Percentiles rank a stretch among this genome's conserved stretches.
These are phyloP conservation scores for Leptinotarsa haldemani DNA, from an alignment of 2,888 invertebrate genomes.

Conservation along the genomic window DNA sequence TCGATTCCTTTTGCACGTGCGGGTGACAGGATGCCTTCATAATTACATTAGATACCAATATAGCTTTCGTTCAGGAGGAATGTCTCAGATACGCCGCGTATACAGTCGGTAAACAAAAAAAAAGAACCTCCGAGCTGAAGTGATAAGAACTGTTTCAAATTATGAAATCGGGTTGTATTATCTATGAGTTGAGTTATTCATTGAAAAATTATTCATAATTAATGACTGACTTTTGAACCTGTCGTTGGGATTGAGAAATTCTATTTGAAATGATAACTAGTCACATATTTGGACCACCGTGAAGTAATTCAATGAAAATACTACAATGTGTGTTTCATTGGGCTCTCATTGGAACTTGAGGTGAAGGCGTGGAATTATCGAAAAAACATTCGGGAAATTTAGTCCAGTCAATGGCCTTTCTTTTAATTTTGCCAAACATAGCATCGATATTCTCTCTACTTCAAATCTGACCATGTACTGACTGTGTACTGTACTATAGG, in stretches of 20 bases:
- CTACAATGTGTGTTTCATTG: neutral
- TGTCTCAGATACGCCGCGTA: slow-evolving; percentile 19
- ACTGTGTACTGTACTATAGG: too few relatives aligned
- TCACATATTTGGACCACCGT: neutral
- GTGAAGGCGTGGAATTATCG: too few relatives aligned
- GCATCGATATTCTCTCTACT: too few relatives aligned
- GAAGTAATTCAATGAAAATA: neutral
- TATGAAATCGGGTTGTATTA: neutral
- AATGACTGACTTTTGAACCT: neutral
- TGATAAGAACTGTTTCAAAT: neutral
- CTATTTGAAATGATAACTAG: neutral
- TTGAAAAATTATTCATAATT: neutral
- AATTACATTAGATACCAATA: slow-evolving; percentile 41
- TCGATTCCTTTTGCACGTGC: slow-evolving; percentile 48
- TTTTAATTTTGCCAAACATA: too few relatives aligned
- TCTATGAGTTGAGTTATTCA: neutral
- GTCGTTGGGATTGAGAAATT: neutral
- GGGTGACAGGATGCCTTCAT: slow-evolving; percentile 43
- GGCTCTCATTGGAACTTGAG: too few relatives aligned
- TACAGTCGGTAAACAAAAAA: neutral
- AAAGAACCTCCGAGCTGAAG: neutral
- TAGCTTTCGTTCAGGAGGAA: slow-evolving; percentile 25
- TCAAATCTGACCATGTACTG: too few relatives aligned
- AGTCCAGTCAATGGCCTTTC: too few relatives aligned
- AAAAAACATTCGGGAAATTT: too few relatives aligned